Percentiles rank a stretch among this genome's conserved stretches.
Evolutionary conservation across 1,140 invertebrate genomes (phyloP).

Genomic region (Stenopsyche tienmushanensis): DNA sequence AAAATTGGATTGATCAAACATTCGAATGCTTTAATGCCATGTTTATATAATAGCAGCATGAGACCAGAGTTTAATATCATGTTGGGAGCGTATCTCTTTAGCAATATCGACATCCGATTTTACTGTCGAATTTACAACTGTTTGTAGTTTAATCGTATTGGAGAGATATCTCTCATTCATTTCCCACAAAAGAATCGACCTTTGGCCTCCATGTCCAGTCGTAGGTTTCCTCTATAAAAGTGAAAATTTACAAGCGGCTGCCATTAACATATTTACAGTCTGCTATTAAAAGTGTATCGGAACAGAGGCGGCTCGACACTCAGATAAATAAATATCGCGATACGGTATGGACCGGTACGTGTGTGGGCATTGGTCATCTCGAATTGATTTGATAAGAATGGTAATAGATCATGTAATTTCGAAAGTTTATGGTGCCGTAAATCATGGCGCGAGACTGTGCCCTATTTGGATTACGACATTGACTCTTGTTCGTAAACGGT

Average conservation of each 20-base stretch:
- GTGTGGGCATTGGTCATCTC: conserved; percentile 26
- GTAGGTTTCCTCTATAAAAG: conserved; percentile 34
- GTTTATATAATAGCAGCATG: no score
- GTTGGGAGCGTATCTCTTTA: no score
- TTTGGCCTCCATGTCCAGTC: conserved; percentile 3
- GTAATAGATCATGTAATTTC: conserved; percentile 40
- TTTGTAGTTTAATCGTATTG: neutral
- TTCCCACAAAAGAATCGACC: conserved; percentile 30
- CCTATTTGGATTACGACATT: conserved; percentile 25
- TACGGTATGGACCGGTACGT: neutral
- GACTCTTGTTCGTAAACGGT: conserved; percentile 27
- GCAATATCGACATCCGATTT: conserved; percentile 3
- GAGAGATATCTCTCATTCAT: neutral
- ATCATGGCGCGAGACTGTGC: conserved; percentile 30
- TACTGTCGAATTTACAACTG: conserved; percentile 11
- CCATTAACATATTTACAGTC: conserved; percentile 25
- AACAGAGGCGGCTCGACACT: neutral
- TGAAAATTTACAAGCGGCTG: conserved; percentile 33
- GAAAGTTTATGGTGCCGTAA: conserved; percentile 32
- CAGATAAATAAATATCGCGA: conserved; percentile 8
- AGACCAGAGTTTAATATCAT: no score
- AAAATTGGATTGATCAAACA: no score
- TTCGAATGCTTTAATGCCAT: no score
- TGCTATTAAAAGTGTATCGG: conserved; percentile 25
- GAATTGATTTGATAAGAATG: conserved; percentile 32